Base-by-base conservation (phyloP, 2,113 vertebrate species). In the Marcusenius ussheri region DNA sequence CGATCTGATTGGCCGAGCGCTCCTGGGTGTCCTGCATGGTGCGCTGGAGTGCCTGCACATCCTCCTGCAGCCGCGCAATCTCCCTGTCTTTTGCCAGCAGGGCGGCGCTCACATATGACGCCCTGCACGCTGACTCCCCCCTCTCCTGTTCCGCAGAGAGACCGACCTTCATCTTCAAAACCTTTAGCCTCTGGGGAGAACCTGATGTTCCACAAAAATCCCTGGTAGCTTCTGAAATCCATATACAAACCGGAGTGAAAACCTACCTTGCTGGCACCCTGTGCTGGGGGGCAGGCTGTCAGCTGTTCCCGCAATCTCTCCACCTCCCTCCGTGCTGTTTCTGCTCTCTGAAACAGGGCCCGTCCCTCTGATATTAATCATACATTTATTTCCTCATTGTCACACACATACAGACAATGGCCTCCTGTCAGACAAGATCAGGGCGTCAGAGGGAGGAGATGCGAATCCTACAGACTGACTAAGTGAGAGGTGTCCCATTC, bases 31-130 rank as follows among this genome's bases (percentile, higher is more conserved):
- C 98, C 93, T 98, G 98, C 88, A 99, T 95, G 0, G 97, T 97
- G 95, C 96, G 97, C 94, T 99, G 98, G 70, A 99, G 96, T 88
- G 96, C 96, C 94, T 98, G 98, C 3, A 98, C 94, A 0, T 98
- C 99, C 91, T 98, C 98, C 10, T 99, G 96, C 42, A 99, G 97
- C n/a, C 96, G 94, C 39, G 98, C 95, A 93, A 99, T 98, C 95
- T 99, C 98, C 46, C 97, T 95, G 94, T 99, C 98, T 96, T 99
- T 99, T 90, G 97, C 96, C 87, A 97, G 95, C 92, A 99, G 94
- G 0, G 96, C 95, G 0, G 95, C 96, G 94, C 99, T 98, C 90
- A 99, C 90, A 92, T 96, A 95, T 0, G 97, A 96, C 80, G 96
- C 95, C 5, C 96, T 95, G 93, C 95, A 94, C 90, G 97, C 94